phyloP scores from a whole-genome alignment of 2,888 invertebrate genomes.

The Crioceris asparagi region DNA sequence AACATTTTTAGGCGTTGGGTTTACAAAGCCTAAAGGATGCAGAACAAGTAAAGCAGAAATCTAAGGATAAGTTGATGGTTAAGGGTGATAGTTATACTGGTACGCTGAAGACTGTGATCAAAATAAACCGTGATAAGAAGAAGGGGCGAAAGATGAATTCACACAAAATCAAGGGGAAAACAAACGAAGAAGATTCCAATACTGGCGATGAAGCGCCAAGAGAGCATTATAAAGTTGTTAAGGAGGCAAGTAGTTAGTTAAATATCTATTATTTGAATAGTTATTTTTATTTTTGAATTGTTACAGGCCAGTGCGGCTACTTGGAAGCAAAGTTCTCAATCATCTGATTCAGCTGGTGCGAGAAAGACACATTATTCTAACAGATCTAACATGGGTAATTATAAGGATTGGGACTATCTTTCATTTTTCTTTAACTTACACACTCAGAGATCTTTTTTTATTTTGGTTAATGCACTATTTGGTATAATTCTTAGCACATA shows the following conservation, averaged over 20 bases:
- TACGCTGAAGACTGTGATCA: constrained; percentile 74
- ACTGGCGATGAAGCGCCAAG: too few relatives aligned
- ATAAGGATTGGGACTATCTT: constrained; percentile 38
- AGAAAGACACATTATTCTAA: constrained; percentile 68
- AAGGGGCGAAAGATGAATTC: constrained; percentile 56
- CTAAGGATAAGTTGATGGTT: constrained; percentile 2
- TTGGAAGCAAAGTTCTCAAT: constrained; percentile 35
- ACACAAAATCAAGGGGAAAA: constrained; percentile 69
- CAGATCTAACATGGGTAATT: constrained; percentile 50
- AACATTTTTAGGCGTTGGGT: constrained; percentile 50
- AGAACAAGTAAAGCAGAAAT: constrained; percentile 14
- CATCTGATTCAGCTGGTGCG: constrained; percentile 48
- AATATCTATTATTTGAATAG: constrained; percentile 6
- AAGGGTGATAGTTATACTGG: constrained; percentile 52
- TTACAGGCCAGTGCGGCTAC: constrained; percentile 37
- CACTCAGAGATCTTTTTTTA: too few relatives aligned
- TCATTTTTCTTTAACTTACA: constrained; percentile 16
- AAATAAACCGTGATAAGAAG: constrained; percentile 58
- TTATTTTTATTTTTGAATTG: constrained; percentile 9
- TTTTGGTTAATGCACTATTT: too few relatives aligned
- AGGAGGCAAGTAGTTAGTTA: constrained; percentile 52
- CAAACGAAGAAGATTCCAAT: too few relatives aligned
- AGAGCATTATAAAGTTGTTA: constrained; percentile 42
- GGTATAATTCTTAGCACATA: too few relatives aligned
- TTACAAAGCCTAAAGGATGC: constrained; percentile 44